Evolutionary conservation across 2,113 vertebrate genomes (phyloP).

Genomic region (Crotalus tigris): DNA sequence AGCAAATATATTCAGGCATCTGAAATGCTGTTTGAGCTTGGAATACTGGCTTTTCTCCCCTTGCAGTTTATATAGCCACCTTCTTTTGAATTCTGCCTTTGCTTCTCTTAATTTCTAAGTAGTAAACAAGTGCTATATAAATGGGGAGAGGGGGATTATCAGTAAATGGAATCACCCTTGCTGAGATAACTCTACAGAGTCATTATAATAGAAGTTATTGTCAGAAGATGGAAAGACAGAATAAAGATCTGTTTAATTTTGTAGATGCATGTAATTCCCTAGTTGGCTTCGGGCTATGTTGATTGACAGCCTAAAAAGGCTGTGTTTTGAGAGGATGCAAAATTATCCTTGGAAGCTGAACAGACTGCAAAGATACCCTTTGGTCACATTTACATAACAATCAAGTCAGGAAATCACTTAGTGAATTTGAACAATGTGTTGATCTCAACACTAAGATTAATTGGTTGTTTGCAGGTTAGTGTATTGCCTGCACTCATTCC

Average conservation of each 20-base stretch:
- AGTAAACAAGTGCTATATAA: slow-evolving; percentile 12
- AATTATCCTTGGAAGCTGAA: not conserved
- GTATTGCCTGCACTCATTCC: not conserved
- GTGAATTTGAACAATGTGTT: not conserved
- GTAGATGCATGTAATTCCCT: slow-evolving; percentile 9
- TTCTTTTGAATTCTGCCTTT: slow-evolving; percentile 1
- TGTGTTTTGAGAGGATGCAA: not conserved
- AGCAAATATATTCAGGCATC: slow-evolving; percentile 6
- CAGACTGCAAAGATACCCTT: not conserved
- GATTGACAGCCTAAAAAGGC: not conserved
- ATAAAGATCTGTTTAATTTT: not conserved
- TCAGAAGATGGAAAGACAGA: slow-evolving; percentile 46
- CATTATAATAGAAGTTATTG: slow-evolving; percentile 54
- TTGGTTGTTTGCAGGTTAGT: not conserved
- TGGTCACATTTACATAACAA: not conserved
- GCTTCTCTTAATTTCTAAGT: not conserved
- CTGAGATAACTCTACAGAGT: slow-evolving; percentile 55
- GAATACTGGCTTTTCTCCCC: slow-evolving; percentile 20
- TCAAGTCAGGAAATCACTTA: not conserved
- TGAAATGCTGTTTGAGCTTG: slow-evolving; percentile 1
- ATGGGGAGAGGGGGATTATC: slow-evolving; percentile 4
- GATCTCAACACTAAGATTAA: not conserved
- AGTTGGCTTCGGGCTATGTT: not conserved
- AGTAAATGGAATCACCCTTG: slow-evolving; percentile 55
- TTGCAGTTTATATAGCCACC: slow-evolving; percentile 12